Base-by-base conservation (phyloP, 2,888 invertebrate species). In the Eupithecia centaureata region DNA sequence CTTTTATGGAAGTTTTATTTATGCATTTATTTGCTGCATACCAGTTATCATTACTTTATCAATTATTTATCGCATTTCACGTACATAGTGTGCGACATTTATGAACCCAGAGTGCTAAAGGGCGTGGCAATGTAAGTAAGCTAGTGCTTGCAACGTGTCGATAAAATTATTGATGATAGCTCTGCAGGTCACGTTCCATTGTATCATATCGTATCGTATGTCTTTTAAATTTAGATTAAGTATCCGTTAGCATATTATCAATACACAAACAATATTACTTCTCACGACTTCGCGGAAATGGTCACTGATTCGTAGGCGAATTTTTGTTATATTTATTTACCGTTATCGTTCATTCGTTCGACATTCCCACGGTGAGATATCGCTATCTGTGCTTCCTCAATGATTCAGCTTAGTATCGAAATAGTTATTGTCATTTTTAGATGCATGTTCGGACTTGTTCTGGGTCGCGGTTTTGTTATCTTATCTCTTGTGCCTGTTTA, bases 321-420 rank as follows among this genome's bases (percentile, higher is more conserved):
- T 82, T 83, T 82, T 80, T 82, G 80, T 79, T 70, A 68, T 79
- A 74, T 77, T 79, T 79, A 76, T 76, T 74, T 72, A 72, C 66
- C 70, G 69, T 79, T 83, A 83, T 81, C 82, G 70, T 25, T 69
- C 35, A 69, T 58, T 63, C 35, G 70, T 73, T 68, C 70, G 67
- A 60, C 81, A 82, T 90, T 90, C 90, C 89, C 90, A 90, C 90
- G 90, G 86, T 88, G 71, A 76, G 83, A 82, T 85, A 83, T 71
- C 70, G 66, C 74, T 87, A 88, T 88, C 87, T 65, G 67, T 73
- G 70, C 81, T 86, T 87, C 87, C 87, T 85, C 75, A 75, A 78
- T 79, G 81, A 81, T 67, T 80, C 75, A 74, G 79, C 76, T 74
- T 61, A 67, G 61, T 67, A 78, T 67, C 63, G 42, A 72, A 68